These are phyloP conservation scores for Thalassarche chlororhynchos DNA, from an alignment of 2,113 vertebrate species.

Conservation along the genomic window DNA sequence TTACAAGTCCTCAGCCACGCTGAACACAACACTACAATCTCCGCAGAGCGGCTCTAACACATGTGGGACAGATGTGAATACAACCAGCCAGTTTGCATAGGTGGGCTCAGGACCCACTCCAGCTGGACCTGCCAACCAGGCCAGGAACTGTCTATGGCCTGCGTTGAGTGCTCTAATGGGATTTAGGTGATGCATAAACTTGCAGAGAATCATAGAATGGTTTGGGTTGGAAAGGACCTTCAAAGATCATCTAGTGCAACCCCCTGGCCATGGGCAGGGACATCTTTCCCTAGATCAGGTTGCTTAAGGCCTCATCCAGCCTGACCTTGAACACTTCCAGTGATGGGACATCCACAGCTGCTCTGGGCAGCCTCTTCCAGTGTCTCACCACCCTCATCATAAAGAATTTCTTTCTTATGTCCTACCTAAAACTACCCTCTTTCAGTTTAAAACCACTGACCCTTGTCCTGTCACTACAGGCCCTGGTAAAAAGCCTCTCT, in stretches of 20 bases:
- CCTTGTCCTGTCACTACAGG: background rate
- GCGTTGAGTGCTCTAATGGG: fast-evolving
- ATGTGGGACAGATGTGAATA: fast-evolving
- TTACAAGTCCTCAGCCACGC: background rate
- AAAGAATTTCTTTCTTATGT: background rate
- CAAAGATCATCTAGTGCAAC: background rate
- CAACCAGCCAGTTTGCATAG: background rate
- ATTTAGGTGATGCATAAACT: background rate
- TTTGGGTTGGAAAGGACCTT: background rate
- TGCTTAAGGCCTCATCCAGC: background rate
- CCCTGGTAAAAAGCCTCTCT: background rate
- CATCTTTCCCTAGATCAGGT: background rate
- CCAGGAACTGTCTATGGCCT: background rate
- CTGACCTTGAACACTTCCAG: background rate
- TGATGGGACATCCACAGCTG: background rate
- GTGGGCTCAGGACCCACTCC: background rate
- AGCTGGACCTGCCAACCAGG: background rate
- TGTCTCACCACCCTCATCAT: background rate
- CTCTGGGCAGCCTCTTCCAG: background rate
- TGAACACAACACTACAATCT: background rate
- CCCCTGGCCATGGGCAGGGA: background rate
- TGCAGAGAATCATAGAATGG: background rate
- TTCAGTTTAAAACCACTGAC: background rate
- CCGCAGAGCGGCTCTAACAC: background rate
- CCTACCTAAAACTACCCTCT: background rate